Evolutionary conservation across 30 jellyfish, hydroid and myxozoan species (phyloP), one percentile per base, ranked within the genome.

Genomic region (Nemopilema nomurai): DNA sequence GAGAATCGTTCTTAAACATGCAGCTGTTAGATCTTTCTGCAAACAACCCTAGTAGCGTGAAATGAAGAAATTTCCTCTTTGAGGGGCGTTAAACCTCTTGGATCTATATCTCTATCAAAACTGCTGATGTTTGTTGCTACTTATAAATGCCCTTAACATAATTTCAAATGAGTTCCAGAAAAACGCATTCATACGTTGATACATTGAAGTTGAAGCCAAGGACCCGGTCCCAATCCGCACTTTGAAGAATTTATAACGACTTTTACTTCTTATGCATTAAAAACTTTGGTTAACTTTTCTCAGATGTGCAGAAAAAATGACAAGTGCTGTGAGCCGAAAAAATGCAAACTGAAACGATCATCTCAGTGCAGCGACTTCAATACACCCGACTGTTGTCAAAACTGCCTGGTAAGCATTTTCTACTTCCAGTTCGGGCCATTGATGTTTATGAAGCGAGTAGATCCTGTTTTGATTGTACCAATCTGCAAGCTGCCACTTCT

Each of bases 341-440:
- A 51, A 1, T 94, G 99, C 78, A 71, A 62, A 30, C 80, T 94
- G 67, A 90, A 90, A 71, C 83, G 80, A 1, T 68, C 72, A 29
- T 89, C 84, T 16, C 99, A 94, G 73, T 94, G 99, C 84, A 94
- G 99, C 80, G 91, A 94, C 53, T 52, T 77, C 22, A 79, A 67
- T 16, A 74, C 91, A 24, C 97, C 97, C 8, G 99, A 80, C 52
- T 94, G 99, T 89, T 94, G 99, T 62, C 63, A 67, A 23, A 69
- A 87, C 41, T 92, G 98, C 77, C 21, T 81, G 86, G 98, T 92
- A 65, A 25, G 97, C 21, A 53, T 18, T 71, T 0, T 77, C 16
- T 33, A 0, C 57, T 1, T 0, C 16, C 51, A 22, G 3, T 41
- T 41, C 13, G 13, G 13, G 13, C 57, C 6, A 41, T 13, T 41